These are phyloP conservation scores for Ceratina japonica DNA, from an alignment of 1,140 invertebrate species.

Conservation along the genomic window DNA sequence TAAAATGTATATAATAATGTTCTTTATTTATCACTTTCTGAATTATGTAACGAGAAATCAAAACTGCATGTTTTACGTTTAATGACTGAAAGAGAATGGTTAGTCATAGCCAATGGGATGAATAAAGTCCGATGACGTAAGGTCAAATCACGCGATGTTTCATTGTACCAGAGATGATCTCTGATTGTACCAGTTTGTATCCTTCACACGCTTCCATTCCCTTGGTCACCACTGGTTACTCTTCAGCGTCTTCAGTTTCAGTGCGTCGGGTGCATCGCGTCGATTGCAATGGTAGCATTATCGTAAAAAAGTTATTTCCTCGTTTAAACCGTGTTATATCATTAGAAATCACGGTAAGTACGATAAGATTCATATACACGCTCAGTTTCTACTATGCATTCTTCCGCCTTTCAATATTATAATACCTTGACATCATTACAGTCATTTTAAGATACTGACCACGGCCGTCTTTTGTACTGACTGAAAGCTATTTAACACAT, in stretches of 20 bases:
- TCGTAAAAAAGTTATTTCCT: not conserved
- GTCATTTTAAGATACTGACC: too few relatives aligned
- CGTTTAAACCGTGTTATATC: not conserved
- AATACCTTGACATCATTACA: too few relatives aligned
- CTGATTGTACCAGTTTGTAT: not conserved
- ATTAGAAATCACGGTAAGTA: not conserved
- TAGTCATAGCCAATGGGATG: constrained; percentile 7
- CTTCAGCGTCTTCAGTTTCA: too few relatives aligned
- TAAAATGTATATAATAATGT: not conserved
- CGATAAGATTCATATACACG: too few relatives aligned
- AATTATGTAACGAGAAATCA: not conserved
- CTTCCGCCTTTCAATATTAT: too few relatives aligned
- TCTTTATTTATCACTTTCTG: too few relatives aligned
- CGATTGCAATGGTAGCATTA: too few relatives aligned
- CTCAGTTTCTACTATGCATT: too few relatives aligned
- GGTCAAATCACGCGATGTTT: not conserved
- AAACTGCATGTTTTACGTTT: not conserved
- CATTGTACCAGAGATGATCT: too few relatives aligned
- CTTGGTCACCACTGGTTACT: not conserved
- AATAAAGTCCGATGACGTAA: constrained; percentile 8
- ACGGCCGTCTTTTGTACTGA: too few relatives aligned
- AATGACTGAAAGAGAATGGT: not conserved
- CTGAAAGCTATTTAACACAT: too few relatives aligned
- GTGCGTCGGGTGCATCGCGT: too few relatives aligned
- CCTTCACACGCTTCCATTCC: not conserved